Evolutionary conservation across 92 coral and sea anemone genomes (phyloP).

Genomic region (Porites lobata): DNA sequence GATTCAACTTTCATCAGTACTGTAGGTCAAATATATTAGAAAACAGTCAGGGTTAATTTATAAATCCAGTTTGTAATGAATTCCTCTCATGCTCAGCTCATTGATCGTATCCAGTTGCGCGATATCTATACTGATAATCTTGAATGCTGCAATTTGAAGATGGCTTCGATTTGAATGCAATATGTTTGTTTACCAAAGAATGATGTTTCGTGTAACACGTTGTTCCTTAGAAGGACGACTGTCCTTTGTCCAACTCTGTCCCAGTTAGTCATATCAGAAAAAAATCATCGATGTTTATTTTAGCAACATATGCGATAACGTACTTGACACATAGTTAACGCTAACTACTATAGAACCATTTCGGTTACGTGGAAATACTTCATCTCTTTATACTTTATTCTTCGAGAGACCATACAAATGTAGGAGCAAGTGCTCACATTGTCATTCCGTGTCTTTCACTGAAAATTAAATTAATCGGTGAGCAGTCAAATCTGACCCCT

Average conservation of each 20-base stretch:
- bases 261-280: slow-evolving; percentile 15
- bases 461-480: neutral
- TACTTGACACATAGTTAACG: slow-evolving; percentile 38
- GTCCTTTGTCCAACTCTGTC: neutral
- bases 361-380: neutral
- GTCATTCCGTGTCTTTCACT: neutral
- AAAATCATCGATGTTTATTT: slow-evolving; percentile 17
- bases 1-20: neutral
- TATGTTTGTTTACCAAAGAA: neutral
- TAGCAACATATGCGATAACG: slow-evolving; percentile 17
- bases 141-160: neutral
- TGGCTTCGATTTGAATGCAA: neutral
- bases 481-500: slow-evolving; percentile 14
- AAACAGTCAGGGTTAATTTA: neutral
- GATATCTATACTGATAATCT: slow-evolving; percentile 13
- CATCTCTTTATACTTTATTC: neutral
- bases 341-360: neutral
- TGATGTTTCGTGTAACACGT: neutral
- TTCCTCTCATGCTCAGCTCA: slow-evolving; percentile 6
- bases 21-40: neutral
- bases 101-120: neutral
- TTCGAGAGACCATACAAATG: neutral
- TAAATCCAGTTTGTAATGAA: slow-evolving; percentile 15
- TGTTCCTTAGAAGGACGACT: neutral
- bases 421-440: neutral